Base-by-base conservation (phyloP, 2,797 vertebrate genomes). In the Stomatorhinus walkeri region DNA sequence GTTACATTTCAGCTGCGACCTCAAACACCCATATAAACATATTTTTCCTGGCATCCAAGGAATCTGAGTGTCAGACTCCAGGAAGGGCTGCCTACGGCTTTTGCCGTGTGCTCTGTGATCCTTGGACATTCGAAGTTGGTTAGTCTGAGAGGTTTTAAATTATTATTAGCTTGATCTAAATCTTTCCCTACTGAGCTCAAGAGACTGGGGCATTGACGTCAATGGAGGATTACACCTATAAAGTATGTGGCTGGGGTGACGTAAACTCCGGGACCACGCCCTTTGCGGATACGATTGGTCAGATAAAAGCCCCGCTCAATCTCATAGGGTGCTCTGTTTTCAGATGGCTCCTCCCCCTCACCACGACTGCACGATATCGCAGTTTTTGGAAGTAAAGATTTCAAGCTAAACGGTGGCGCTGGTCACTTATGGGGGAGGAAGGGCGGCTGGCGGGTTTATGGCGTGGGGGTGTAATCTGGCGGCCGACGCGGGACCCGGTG, bases 161-260 rank as follows among this genome's bases (percentile, higher is more conserved):
- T 86, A 54, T 64, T 64, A n/a, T 84, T 88, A 22, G 40, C 28
- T n/a, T n/a, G 59, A 43, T 46, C 83, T 14, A 43, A 76, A 72
- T 84, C 43, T 85, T 68, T 68, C 68, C 16, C 72, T 87, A 87
- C 61, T 83, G 56, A 90, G 79, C 19, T 88, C 36, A 88, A 88
- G 81, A 46, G 49, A 72, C n/a, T 40, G 24, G 32, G 81, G 43
- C 90, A 89, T 43, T 93, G 92, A 93, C 92, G 93, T 93, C 92
- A 93, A 88, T 92, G 51, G 72, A 54, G 84, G 89, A 91, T 90
- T 88, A 90, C 84, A 28, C 89, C 1, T 81, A 56, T 64, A 22
- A 56, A 85, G 19, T 83, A 83, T 48, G 87, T 76, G 72, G 3
- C 24, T n/a, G 36, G 36, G 28, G 14, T 52, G 32, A 83, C 48